Base-by-base conservation (phyloP, 2,888 invertebrate genomes). In the Acronicta psi region DNA sequence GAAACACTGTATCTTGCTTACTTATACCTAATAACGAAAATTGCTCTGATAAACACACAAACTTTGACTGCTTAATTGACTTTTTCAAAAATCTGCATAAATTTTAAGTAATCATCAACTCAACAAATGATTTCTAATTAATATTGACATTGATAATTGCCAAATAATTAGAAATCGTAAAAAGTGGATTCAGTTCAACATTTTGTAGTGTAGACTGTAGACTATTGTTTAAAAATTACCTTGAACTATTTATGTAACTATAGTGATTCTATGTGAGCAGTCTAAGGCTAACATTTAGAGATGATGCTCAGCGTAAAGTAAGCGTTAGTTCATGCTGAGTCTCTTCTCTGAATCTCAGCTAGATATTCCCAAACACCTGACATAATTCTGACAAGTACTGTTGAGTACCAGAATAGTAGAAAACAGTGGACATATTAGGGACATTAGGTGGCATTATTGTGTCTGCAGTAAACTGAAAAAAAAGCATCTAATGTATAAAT, bases 1-100 rank as follows among this genome's bases (percentile, higher is more conserved):
- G n/a, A n/a, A n/a, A n/a, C 37, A 49, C 36, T 42, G 55, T 59
- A 45, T 55, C 60, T 73, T 63, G 49, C n/a, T n/a, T 72, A 75
- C 49, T 69, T 58, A 69, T 72, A 53, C 44, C 61, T 46, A 62
- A 67, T 56, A 73, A 68, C 68, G 67, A 56, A 64, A 54, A 74
- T 57, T 62, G 16, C 37, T 16, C 18, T 49, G 23, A 14, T 41
- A 59, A 29, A 4, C 6, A 14, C 34, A 41, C 29, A 41, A 31
- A 25, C 38, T 45, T 41, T 20, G 5, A 2, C 20, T 23, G 23
- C 7, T 23, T 23, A 23, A 5, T 20, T 23, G 20, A 20, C 20
- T 20, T 2, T 7, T 23, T 7, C 6, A 4, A 23, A 23, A 23
- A 7, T 23, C 8, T 7, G 4, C 7, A 7, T 23, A 23, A 8